Conservation (phyloP, 2,888 invertebrate genomes). For the Heliothis peltigera region DNA sequence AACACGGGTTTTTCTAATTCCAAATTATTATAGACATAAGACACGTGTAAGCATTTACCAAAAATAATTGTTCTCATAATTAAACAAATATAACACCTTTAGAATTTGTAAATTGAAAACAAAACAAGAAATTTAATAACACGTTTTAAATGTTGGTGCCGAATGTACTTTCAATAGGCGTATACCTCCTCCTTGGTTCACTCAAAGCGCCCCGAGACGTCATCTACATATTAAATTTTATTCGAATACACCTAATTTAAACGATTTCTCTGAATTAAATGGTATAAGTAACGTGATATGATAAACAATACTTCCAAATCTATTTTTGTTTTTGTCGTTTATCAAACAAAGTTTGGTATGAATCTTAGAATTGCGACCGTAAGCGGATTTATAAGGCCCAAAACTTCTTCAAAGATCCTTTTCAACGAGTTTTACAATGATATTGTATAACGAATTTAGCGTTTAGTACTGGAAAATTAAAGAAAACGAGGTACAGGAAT, state of each 20-base stretch:
- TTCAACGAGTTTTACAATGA: conserved; percentile 15
- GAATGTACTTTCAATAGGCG: not conserved
- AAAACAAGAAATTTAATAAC: no score
- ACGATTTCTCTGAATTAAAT: conserved; percentile 8
- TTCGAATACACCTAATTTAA: conserved; percentile 27
- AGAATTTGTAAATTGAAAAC: no score
- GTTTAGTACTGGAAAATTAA: not conserved
- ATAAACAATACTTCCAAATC: conserved; percentile 17
- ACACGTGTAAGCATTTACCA: not conserved
- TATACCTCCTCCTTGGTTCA: not conserved
- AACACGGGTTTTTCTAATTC: not conserved
- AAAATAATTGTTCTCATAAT: not conserved
- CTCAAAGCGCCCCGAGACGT: conserved; percentile 12
- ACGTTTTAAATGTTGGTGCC: no score
- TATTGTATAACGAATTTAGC: not conserved
- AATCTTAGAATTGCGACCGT: conserved; percentile 37
- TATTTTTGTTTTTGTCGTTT: conserved; percentile 36
- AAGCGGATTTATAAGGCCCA: conserved; percentile 22
- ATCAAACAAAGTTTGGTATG: conserved; percentile 29
- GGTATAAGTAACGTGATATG: conserved; percentile 20
- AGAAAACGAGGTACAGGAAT: not conserved
- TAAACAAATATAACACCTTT: not conserved
- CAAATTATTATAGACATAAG: not conserved
- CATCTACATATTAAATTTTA: conserved; percentile 12
- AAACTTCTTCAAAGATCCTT: conserved; percentile 26